Percentiles rank a stretch among this genome's conserved stretches.
These are phyloP conservation scores for Hypercompe scribonia DNA, from an alignment of 2,888 invertebrate genomes.

Conservation along the genomic window DNA sequence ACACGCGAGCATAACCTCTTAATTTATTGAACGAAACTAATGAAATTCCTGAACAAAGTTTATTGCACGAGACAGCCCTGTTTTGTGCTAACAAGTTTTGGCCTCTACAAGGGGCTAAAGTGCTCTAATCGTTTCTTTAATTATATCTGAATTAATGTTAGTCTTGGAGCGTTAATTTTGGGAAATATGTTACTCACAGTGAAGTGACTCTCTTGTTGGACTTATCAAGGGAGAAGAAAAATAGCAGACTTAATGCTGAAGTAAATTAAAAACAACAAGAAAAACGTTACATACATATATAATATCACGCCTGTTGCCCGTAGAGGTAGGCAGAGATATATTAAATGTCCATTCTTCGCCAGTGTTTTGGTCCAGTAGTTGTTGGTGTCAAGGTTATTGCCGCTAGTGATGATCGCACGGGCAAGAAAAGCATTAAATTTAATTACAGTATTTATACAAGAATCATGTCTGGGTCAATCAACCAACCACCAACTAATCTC, in stretches of 20 bases:
- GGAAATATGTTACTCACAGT: conserved; percentile 39
- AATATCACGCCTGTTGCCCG: no score
- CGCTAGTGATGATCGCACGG: no score
- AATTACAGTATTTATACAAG: no score
- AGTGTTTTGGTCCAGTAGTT: no score
- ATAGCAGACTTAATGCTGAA: not conserved
- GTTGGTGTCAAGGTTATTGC: no score
- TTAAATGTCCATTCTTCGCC: no score
- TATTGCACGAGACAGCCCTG: conserved; percentile 84
- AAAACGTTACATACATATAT: no score
- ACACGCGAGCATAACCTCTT: conserved; percentile 86
- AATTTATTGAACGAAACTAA: conserved; percentile 87
- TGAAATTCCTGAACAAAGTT: conserved; percentile 85
- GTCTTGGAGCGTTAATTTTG: conserved; percentile 64
- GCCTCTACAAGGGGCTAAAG: conserved; percentile 59
- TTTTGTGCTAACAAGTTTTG: conserved; percentile 81
- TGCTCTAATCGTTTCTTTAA: conserved; percentile 83
- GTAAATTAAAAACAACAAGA: not conserved
- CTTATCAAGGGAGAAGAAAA: not conserved
- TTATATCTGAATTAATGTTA: conserved; percentile 82
- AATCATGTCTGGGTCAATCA: not conserved
- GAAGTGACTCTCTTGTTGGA: conserved; percentile 17
- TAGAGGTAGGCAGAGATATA: no score
- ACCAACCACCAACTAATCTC: no score
- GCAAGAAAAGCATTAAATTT: no score